A percentile compares a stretch with the other conserved stretches of the same genome.
These are phyloP conservation scores for Hyphantria cunea DNA, from an alignment of 1,140 invertebrate genomes.

Conservation along the genomic window DNA sequence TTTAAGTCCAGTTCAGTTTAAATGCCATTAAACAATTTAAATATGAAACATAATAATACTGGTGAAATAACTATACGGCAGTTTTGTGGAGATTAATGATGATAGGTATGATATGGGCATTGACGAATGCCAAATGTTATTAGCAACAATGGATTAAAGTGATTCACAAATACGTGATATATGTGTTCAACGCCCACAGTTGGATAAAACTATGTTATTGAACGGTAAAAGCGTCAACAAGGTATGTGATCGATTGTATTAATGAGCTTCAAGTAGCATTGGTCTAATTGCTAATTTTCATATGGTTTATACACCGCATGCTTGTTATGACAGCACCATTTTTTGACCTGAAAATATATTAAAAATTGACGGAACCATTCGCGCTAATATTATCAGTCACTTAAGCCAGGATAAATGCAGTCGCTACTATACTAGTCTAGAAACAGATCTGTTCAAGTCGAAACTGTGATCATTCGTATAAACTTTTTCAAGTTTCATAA, in stretches of 20 bases:
- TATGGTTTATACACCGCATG: slow-evolving; percentile 16
- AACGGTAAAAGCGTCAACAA: slow-evolving; percentile 47
- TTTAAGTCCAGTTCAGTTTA: too few relatives aligned
- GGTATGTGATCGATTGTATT: slow-evolving; percentile 34
- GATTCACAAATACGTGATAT: slow-evolving; percentile 13
- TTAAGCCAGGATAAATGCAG: too few relatives aligned
- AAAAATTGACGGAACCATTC: too few relatives aligned
- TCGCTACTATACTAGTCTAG: too few relatives aligned
- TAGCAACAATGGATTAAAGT: not conserved
- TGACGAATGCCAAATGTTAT: slow-evolving; percentile 9
- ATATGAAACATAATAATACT: slow-evolving; percentile 11
- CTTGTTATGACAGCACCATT: not conserved
- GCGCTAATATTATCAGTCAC: too few relatives aligned
- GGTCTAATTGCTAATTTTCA: slow-evolving; percentile 13
- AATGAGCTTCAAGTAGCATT: slow-evolving; percentile 19
- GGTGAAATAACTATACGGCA: slow-evolving; percentile 21
- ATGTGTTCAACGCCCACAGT: slow-evolving; percentile 37
- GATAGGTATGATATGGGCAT: slow-evolving; percentile 8
- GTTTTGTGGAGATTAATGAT: slow-evolving; percentile 25
- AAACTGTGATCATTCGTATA: too few relatives aligned
- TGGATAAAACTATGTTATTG: slow-evolving; percentile 41
- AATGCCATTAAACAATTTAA: slow-evolving; percentile 1
- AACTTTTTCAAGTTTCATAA: too few relatives aligned
- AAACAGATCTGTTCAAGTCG: too few relatives aligned
- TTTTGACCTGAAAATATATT: too few relatives aligned